These are phyloP conservation scores for Cichladusa arquata DNA, from an alignment of 2,113 vertebrate species.

Conservation along the genomic window DNA sequence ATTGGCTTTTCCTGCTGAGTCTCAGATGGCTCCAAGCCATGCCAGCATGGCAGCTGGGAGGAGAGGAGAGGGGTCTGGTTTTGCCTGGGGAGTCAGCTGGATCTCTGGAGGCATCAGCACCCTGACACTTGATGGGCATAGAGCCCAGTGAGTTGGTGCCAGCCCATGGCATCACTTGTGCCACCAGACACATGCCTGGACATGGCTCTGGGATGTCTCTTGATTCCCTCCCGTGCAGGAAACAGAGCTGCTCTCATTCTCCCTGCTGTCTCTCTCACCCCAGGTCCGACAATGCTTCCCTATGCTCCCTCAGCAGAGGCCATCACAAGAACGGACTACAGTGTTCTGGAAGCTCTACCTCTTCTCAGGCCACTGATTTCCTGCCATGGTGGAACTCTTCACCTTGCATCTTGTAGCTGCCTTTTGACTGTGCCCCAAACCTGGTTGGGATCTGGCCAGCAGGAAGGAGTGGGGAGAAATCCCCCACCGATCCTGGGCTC, in stretches of 20 bases:
- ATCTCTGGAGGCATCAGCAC: neutral
- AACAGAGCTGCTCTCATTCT: neutral
- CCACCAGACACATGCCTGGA: neutral
- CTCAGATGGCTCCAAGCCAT: neutral
- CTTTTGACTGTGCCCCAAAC: neutral
- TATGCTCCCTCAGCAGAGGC: neutral
- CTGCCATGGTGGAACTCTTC: neutral
- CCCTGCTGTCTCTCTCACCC: neutral
- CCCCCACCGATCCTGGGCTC: neutral
- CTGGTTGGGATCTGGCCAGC: fast-evolving
- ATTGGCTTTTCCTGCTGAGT: neutral
- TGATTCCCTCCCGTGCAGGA: neutral
- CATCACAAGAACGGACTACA: neutral
- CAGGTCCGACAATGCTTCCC: neutral
- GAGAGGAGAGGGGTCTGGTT: neutral
- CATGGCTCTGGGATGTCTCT: neutral
- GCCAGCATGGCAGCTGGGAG: neutral
- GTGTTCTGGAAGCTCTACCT: neutral
- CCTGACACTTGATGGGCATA: fast-evolving
- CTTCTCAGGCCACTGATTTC: neutral
- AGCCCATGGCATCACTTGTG: neutral
- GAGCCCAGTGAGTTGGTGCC: neutral
- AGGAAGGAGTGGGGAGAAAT: neutral
- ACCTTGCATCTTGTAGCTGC: neutral
- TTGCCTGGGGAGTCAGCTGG: neutral